phyloP scores from a whole-genome alignment of 2,113 vertebrate genomes.

The Campylorhamphus procurvoides region DNA sequence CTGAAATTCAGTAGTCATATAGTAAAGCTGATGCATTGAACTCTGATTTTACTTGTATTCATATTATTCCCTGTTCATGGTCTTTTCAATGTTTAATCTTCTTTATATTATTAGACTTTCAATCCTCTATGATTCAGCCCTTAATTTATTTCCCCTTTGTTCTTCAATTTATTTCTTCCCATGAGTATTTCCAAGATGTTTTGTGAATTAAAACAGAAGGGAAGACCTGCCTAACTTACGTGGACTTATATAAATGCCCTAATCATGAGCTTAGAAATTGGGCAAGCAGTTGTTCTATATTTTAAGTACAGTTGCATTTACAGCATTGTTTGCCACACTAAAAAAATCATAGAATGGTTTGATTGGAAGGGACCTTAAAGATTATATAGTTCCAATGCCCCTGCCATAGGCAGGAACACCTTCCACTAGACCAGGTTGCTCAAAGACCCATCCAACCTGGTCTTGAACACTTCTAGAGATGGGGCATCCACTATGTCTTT shows the following conservation, averaged over 20 bases:
- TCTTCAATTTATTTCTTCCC: slow-evolving; percentile 2
- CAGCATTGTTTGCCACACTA: neutral
- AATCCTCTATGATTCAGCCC: neutral
- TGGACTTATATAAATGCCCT: neutral
- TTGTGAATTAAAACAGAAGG: neutral
- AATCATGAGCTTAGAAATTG: neutral
- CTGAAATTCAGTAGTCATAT: neutral
- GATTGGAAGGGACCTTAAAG: neutral
- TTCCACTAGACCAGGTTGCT: neutral
- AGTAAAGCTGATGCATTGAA: slow-evolving; percentile 31
- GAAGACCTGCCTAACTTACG: neutral
- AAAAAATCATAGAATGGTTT: neutral
- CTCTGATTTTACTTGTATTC: neutral
- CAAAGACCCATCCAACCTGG: neutral
- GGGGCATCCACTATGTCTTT: neutral
- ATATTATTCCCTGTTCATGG: neutral
- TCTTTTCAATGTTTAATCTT: slow-evolving; percentile 16
- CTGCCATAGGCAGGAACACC: neutral
- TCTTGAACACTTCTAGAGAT: neutral
- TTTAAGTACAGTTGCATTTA: neutral
- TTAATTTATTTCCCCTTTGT: neutral
- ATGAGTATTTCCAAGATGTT: neutral
- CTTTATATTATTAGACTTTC: slow-evolving; percentile 15
- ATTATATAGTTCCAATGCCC: neutral
- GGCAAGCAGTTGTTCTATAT: neutral